Percentiles rank a stretch among this genome's conserved stretches.
phyloP scores from a whole-genome alignment of 2,797 vertebrate species.

The Bradypus variegatus region DNA sequence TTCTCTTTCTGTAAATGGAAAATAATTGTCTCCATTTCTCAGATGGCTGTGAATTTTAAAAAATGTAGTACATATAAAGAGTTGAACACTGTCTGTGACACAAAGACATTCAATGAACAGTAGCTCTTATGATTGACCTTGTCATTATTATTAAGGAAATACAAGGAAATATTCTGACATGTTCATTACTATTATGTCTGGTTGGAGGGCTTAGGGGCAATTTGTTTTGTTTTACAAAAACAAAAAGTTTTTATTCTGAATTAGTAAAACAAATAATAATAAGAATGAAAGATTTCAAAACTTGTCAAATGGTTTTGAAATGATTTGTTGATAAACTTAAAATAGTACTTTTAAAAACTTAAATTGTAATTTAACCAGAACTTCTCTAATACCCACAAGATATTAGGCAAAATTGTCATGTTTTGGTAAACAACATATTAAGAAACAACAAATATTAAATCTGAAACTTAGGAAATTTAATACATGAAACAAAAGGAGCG shows the following conservation, averaged over 20 bases:
- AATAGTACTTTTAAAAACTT: constrained; percentile 58
- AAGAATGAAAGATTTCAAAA: constrained; percentile 54
- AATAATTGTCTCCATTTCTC: background rate
- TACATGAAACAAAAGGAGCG: too few relatives aligned
- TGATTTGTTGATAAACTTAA: constrained; percentile 64
- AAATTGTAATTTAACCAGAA: constrained; percentile 65
- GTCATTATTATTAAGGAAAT: background rate
- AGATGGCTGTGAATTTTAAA: background rate
- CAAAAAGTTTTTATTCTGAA: constrained; percentile 69
- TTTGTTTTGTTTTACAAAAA: constrained; percentile 52
- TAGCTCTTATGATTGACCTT: background rate
- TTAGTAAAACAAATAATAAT: constrained; percentile 42
- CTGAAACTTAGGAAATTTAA: too few relatives aligned
- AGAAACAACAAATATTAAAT: too few relatives aligned
- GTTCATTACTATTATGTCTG: background rate
- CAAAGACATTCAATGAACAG: background rate
- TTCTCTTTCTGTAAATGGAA: background rate
- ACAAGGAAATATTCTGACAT: background rate
- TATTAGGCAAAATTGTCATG: constrained; percentile 32
- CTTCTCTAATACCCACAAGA: constrained; percentile 54
- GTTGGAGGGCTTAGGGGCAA: background rate
- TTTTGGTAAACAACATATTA: too few relatives aligned
- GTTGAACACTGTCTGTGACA: background rate
- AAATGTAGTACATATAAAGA: background rate
- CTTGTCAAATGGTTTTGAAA: constrained; percentile 59